Evolutionary conservation across 2,113 vertebrate genomes (phyloP), one percentile per base, ranked within the genome.

Genomic region (Poeciliopsis occidentalis): DNA sequence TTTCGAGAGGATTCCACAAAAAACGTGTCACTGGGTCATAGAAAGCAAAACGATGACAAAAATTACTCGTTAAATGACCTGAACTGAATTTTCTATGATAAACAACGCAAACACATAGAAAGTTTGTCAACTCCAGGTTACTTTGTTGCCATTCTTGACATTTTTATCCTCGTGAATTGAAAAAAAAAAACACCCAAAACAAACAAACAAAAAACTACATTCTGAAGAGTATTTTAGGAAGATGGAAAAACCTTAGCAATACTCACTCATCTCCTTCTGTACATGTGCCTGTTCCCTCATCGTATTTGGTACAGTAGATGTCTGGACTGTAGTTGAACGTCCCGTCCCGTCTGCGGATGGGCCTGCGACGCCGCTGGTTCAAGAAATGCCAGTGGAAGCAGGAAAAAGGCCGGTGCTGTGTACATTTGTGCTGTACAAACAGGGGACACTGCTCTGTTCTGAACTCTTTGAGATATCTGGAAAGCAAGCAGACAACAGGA

Each of bases 381-480:
- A 99, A 94, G 83, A 99, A 99, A 90, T 99, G 97, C 98, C 98
- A 99, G 91, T 99, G 95, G 95, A 99, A 99, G 88, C 98, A 99
- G 89, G 97, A 97, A 72, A 99, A 99, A 78, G 98, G 97, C 39
- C 97, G 92, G 80, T 99, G 97, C 91, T 99, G 97, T 0, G 97
- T 96, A 89, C 98, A 99, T 93, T 99, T 99, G 87, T 99, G 98
- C 83, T 99, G 98, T 67, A 99, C 97, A 0, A 99, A 99, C 24
- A 99, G 95, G 0, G 96, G 97, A 82, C 98, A 99, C 95, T 99
- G 98, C 92, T 99, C 98, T 0, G 98, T 99, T 80, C 98, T 95
- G 91, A 99, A 99, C 78, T 99, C 98, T 93, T 99, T 99, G 92
- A 99, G 95, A 93, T 99, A 99, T 85, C 98, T 99, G 80, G 0